Base-by-base conservation (phyloP, 2,797 vertebrate genomes). In the Loriculus beryllinus region DNA sequence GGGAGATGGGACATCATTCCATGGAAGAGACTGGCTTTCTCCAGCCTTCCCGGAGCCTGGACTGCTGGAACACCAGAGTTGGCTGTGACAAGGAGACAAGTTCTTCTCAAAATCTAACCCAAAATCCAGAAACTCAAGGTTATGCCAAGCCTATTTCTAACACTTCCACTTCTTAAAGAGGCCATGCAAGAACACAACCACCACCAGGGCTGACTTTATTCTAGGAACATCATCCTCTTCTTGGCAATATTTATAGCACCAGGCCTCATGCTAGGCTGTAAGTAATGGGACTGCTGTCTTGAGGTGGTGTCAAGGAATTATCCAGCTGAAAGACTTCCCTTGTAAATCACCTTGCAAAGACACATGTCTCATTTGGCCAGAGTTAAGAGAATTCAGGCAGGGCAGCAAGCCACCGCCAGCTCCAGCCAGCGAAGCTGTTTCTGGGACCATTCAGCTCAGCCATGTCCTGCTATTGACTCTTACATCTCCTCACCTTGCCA, bases 251-350 rank as follows among this genome's bases (percentile, higher is more conserved):
- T 67, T 95, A 82, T 76, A 90, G 74, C 76, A 75, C 12, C 43
- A 76, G 45, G 14, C 19, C 91, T 84, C 76, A 51, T 77, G 71
- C 86, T 75, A 45, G 28, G 11, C 29, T 1, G 52, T 45, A 49
- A 81, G 62, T 47, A 86, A 47, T 1, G 6, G 42, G 39, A 83
- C 19, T 0, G 8, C 70, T 63, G 54, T 48, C 69, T 88, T 56
- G 63, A 48, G 76, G 51, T 49, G 54, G 75, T 72, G 51, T 78
- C 85, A 85, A 93, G 63, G 91, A 84, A 82, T 62, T 63, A 78
- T n/a, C 59, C 40, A 62, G 59, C 39, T 37, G 43, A 82, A 91
- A 81, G 54, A 82, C 48, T 63, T 83, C 42, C 91, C 47, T 82
- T 57, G n/a, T 49, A 86, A 89, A 88, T 56, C 48, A 48, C 45